phyloP scores from a whole-genome alignment of 2,888 invertebrate genomes.

The Drosophila setosimentum region DNA sequence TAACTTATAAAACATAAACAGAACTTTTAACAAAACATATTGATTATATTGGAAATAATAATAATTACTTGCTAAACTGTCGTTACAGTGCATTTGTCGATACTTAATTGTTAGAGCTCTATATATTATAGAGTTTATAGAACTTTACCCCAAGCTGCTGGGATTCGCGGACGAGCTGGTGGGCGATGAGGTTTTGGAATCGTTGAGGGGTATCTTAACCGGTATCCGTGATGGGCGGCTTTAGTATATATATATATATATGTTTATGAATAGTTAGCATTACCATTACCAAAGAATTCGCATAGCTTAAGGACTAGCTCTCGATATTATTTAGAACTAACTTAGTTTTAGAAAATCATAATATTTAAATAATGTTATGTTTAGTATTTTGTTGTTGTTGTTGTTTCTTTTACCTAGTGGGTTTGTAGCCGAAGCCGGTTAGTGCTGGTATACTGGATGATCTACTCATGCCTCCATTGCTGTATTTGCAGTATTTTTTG shows the following conservation, averaged over 20 bases:
- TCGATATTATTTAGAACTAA: constrained; percentile 7
- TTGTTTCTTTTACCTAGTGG: constrained; percentile 83
- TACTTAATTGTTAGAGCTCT: constrained; percentile 10
- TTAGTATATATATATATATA: constrained; percentile 44
- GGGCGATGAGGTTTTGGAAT: constrained; percentile 84
- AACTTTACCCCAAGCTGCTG: constrained; percentile 84
- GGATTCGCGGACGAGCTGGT: constrained; percentile 84
- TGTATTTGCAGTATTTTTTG: constrained; percentile 73
- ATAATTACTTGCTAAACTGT: constrained; percentile 65
- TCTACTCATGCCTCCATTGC: constrained; percentile 92
- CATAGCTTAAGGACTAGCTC: constrained; percentile 16
- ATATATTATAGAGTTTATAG: not conserved
- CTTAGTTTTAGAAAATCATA: constrained; percentile 29
- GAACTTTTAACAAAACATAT: constrained; percentile 22
- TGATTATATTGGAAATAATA: constrained; percentile 24
- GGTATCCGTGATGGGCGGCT: constrained; percentile 85
- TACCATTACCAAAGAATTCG: constrained; percentile 44
- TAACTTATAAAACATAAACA: constrained; percentile 16
- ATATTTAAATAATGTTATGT: constrained; percentile 52
- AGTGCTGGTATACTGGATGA: constrained; percentile 96
- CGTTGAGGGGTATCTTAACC: constrained; percentile 84
- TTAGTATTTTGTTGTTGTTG: constrained; percentile 49
- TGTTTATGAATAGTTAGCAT: constrained; percentile 47
- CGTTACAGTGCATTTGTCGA: constrained; percentile 38
- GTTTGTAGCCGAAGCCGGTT: constrained; percentile 85